These are phyloP conservation scores for Chaetura pelagica DNA, from an alignment of 2,113 vertebrate genomes.

Conservation along the genomic window DNA sequence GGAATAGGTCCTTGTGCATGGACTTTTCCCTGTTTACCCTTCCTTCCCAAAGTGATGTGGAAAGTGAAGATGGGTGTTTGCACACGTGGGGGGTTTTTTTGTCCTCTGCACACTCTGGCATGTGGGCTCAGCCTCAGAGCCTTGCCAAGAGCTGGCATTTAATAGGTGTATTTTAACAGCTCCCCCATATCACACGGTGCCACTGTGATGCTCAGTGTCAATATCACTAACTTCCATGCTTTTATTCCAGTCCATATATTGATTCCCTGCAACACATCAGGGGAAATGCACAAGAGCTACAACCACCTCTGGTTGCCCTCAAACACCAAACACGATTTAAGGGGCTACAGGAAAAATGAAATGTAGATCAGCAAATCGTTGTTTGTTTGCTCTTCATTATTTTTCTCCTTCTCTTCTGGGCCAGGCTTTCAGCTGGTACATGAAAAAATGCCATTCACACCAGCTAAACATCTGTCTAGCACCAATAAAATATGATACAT, in stretches of 20 bases:
- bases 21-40: background rate
- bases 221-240: background rate
- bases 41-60: background rate
- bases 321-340: background rate
- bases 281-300: background rate
- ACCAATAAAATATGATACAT: background rate
- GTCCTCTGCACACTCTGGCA: fast-evolving
- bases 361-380: fast-evolving
- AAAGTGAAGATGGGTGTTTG: background rate
- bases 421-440: background rate
- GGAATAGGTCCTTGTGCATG: fast-evolving
- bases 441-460: background rate
- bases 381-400: background rate
- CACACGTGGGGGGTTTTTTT: fast-evolving
- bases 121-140: background rate
- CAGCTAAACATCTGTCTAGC: background rate
- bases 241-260: background rate
- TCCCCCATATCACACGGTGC: background rate
- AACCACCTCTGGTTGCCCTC: background rate
- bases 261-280: background rate
- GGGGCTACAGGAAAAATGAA: background rate
- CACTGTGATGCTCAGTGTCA: background rate
- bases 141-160: background rate
- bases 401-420: background rate
- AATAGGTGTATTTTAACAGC: background rate